phyloP scores from a whole-genome alignment of 2,797 vertebrate genomes.

The Mareca strepera region DNA sequence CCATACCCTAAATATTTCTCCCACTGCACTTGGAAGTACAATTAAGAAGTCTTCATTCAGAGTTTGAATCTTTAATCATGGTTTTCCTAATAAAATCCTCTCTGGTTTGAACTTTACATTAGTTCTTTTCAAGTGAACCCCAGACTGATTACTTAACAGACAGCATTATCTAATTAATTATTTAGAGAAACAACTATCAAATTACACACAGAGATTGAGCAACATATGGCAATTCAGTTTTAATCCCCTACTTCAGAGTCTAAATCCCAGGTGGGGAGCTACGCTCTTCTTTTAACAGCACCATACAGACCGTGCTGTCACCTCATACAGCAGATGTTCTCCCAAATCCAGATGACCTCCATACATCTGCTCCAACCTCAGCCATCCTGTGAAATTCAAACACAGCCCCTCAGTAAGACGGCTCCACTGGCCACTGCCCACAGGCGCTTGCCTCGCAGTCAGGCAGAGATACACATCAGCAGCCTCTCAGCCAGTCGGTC shows the following conservation, averaged over 20 bases:
- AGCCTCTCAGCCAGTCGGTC: neutral
- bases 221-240: slow-evolving; percentile 53
- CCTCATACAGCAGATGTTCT: neutral
- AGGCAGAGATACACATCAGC: neutral
- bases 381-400: neutral
- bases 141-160: slow-evolving; percentile 47
- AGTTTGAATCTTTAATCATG: slow-evolving; percentile 35
- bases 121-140: slow-evolving; percentile 22
- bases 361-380: neutral
- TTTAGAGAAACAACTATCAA: slow-evolving; percentile 50
- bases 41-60: slow-evolving; percentile 29
- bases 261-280: slow-evolving; percentile 42
- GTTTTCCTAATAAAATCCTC: slow-evolving; percentile 34
- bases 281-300: neutral
- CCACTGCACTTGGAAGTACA: neutral
- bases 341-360: neutral
- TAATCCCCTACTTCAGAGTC: slow-evolving; percentile 35
- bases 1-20: neutral
- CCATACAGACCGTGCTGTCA: fast-evolving
- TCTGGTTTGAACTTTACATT: slow-evolving; percentile 17
- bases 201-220: slow-evolving; percentile 49
- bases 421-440: neutral
- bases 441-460: neutral
- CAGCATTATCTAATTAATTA: slow-evolving; percentile 59
- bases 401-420: fast-evolving